Percentiles rank a stretch among this genome's conserved stretches.
phyloP scores from a whole-genome alignment of 2,113 vertebrate genomes.

The Pollachius pollachius region DNA sequence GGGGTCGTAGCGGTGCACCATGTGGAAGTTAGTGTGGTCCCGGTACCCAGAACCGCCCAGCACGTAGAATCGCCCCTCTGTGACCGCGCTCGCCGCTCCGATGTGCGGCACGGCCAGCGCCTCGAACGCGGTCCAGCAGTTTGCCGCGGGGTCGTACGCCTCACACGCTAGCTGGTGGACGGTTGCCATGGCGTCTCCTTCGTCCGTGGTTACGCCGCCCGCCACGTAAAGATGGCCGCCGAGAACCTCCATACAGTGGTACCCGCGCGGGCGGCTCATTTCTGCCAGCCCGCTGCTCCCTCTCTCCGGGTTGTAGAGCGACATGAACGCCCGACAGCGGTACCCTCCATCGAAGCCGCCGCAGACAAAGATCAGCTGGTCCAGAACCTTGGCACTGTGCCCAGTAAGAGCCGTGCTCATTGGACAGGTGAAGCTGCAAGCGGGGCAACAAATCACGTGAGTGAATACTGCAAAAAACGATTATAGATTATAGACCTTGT shows the following conservation, averaged over 20 bases:
- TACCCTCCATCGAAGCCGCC: conserved; percentile 59
- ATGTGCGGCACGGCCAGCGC: conserved; percentile 64
- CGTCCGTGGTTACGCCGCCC: conserved; percentile 44
- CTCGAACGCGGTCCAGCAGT: conserved; percentile 58
- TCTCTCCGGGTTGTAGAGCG: conserved; percentile 47
- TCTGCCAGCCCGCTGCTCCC: conserved; percentile 41
- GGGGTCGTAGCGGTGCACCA: conserved; percentile 67
- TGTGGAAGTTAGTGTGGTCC: conserved; percentile 56
- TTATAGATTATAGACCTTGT: neutral
- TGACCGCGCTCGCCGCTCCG: conserved; percentile 61
- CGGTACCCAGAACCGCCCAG: conserved; percentile 73
- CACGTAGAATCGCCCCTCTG: conserved; percentile 73
- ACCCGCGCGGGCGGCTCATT: conserved; percentile 44
- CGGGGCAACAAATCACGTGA: too few species aligned
- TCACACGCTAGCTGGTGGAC: conserved; percentile 65
- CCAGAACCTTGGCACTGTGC: conserved; percentile 58
- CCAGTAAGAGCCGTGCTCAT: conserved; percentile 58
- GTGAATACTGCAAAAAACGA: too few species aligned
- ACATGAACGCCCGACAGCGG: conserved; percentile 52
- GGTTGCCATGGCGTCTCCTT: neutral
- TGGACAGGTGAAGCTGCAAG: conserved; percentile 51
- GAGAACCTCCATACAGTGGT: conserved; percentile 57
- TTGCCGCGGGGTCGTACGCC: conserved; percentile 49
- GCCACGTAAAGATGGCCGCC: conserved; percentile 43
- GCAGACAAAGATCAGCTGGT: conserved; percentile 64